Conservation (phyloP, 2,113 vertebrate genomes). For the Brienomyrus brachyistius region DNA sequence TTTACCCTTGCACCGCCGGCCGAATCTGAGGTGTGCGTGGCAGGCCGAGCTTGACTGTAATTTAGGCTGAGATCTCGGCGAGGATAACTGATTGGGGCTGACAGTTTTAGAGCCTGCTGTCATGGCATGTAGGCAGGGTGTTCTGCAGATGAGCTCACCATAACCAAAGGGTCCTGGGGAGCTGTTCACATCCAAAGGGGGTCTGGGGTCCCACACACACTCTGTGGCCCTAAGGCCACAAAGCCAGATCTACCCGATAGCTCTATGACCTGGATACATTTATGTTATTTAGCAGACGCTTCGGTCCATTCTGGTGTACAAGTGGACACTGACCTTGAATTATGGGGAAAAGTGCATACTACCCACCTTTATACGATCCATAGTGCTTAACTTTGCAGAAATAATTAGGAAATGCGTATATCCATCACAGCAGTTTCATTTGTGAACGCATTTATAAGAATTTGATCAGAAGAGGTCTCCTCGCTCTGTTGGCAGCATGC, state of each 20-base stretch:
- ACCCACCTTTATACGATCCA: not conserved
- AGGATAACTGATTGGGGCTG: conserved; percentile 62
- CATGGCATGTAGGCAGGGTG: conserved; percentile 37
- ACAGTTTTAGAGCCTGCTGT: conserved; percentile 64
- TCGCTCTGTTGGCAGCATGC: no score
- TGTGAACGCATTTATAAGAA: not conserved
- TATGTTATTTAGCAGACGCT: not conserved
- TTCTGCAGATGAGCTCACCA: conserved; percentile 28
- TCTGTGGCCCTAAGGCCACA: not conserved
- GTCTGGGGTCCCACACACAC: not conserved
- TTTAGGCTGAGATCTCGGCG: conserved; percentile 58
- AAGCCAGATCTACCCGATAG: not conserved
- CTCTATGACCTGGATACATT: not conserved
- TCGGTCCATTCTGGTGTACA: not conserved
- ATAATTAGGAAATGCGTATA: not conserved
- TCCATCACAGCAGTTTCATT: not conserved
- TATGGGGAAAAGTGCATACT: not conserved
- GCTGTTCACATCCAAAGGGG: conserved; percentile 2
- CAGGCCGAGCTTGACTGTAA: conserved; percentile 44
- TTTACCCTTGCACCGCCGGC: not conserved
- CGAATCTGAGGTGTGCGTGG: conserved; percentile 37
- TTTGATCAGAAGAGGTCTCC: not conserved
- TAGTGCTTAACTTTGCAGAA: not conserved
- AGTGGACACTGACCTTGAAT: not conserved
- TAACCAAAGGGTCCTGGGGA: conserved; percentile 32